Percentiles rank a stretch among this genome's conserved stretches.
Conservation (phyloP, 2,888 invertebrate species). For the Petrolisthes cinctipes region DNA sequence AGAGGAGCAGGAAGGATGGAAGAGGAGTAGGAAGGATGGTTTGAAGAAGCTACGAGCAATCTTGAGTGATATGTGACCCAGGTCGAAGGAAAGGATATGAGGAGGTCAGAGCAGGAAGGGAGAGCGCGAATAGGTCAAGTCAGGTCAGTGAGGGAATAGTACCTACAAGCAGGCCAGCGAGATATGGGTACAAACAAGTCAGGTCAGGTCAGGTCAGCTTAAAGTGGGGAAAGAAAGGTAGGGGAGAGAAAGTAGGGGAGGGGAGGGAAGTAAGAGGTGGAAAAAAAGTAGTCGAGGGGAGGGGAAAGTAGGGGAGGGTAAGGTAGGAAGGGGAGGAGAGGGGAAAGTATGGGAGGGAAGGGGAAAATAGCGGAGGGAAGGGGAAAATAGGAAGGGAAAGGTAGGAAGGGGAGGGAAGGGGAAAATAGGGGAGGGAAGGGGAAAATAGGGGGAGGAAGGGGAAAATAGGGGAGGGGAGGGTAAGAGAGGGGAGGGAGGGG, state of each 20-base stretch:
- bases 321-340: not conserved
- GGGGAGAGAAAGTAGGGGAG: not conserved
- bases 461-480: not conserved
- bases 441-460: not conserved
- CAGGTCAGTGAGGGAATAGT: not conserved
- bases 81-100: not conserved
- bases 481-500: slow-evolving; percentile 4
- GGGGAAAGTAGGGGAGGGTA: not conserved
- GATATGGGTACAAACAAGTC: too few relatives aligned
- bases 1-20: too few relatives aligned
- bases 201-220: not conserved
- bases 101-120: not conserved
- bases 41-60: too few relatives aligned
- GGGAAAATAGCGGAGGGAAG: not conserved
- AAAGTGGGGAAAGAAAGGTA: not conserved
- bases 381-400: not conserved
- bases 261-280: not conserved
- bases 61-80: too few relatives aligned
- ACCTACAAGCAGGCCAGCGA: too few relatives aligned
- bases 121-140: not conserved
- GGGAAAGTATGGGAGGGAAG: not conserved
- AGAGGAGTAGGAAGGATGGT: too few relatives aligned
- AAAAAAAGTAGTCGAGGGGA: not conserved
- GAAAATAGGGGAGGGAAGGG: not conserved
- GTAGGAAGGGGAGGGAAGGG: not conserved